Percentiles rank a stretch among this genome's conserved stretches.
Evolutionary conservation across 64 coral and sea anemone species (phyloP).

Genomic region (Pachyseris speciosa): DNA sequence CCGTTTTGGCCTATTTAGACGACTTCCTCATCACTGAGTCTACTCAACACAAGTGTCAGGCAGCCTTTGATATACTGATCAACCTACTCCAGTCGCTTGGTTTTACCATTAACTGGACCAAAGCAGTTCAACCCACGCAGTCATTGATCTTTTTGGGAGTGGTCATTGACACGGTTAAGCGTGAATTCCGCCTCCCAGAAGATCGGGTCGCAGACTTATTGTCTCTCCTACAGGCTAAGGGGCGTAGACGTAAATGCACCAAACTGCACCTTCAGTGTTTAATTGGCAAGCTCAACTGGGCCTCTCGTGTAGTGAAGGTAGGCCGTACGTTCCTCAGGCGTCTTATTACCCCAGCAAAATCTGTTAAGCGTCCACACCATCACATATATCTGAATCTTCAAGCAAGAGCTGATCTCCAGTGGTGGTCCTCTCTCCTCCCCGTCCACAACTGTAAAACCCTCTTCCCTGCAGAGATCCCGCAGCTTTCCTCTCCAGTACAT

Average conservation of each 20-base stretch:
- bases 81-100: conserved; percentile 38
- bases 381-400: too few relatives aligned
- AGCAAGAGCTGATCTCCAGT: too few relatives aligned
- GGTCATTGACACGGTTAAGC: conserved; percentile 36
- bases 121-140: conserved; percentile 24
- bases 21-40: conserved; percentile 64
- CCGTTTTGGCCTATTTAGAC: conserved; percentile 32
- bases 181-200: conserved; percentile 19
- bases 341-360: too few relatives aligned
- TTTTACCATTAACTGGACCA: background rate
- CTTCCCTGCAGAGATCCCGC: too few relatives aligned
- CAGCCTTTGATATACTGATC: conserved; percentile 31
- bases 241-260: background rate
- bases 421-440: too few relatives aligned
- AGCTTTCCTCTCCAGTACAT: too few relatives aligned
- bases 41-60: conserved; percentile 23
- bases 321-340: too few relatives aligned
- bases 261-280: conserved; percentile 55
- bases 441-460: too few relatives aligned
- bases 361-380: too few relatives aligned
- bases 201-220: conserved; percentile 32
- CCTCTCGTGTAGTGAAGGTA: conserved; percentile 52
- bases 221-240: background rate
- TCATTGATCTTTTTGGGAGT: conserved; percentile 64
- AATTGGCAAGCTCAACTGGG: conserved; percentile 64